These are phyloP conservation scores for Zosterops japonicus DNA, from an alignment of 2,113 vertebrate genomes.

Conservation along the genomic window DNA sequence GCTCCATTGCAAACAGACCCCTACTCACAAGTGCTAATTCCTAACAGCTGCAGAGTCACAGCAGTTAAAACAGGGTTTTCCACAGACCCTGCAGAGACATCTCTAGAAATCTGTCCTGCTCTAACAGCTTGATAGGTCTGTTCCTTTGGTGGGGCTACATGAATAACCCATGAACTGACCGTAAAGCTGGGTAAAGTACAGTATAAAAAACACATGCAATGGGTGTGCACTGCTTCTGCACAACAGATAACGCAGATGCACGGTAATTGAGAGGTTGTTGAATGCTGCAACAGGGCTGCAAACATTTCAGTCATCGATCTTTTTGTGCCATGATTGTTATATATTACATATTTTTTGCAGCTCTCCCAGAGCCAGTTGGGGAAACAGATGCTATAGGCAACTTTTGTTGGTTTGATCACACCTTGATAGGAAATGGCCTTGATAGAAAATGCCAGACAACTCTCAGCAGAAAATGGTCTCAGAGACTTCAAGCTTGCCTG, in stretches of 20 bases:
- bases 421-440: background rate
- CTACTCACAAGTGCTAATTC: background rate
- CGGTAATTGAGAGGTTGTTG: background rate
- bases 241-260: background rate
- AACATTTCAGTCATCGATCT: background rate
- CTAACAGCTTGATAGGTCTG: background rate
- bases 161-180: background rate
- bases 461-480: background rate
- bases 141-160: background rate
- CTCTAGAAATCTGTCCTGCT: background rate
- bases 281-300: background rate
- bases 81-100: background rate
- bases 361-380: background rate
- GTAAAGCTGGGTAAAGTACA: background rate
- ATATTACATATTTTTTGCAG: background rate
- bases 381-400: background rate
- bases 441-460: background rate
- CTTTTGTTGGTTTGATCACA: background rate
- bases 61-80: background rate
- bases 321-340: background rate
- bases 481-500: background rate
- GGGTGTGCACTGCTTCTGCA: background rate
- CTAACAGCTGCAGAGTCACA: background rate
- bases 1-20: background rate
- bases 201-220: accelerated